A percentile compares a stretch with the other conserved stretches of the same genome.
Evolutionary conservation across 2,113 vertebrate genomes (phyloP).

Genomic region (Syngnathus typhle): DNA sequence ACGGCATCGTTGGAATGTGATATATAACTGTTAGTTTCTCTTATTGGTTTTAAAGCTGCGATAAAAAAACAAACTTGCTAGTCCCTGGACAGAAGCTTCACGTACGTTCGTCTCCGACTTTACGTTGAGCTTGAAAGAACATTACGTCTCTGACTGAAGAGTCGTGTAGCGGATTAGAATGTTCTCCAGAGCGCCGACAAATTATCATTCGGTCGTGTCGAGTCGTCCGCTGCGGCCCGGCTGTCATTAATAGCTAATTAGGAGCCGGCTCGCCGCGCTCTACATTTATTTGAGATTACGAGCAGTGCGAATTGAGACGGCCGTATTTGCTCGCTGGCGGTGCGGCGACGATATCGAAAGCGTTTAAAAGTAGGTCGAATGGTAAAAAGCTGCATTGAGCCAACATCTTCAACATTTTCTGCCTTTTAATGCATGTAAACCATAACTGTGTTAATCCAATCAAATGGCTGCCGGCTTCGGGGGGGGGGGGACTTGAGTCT

Average conservation of each 20-base stretch:
- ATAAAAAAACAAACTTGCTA: conserved; percentile 25
- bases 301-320: background rate
- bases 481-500: background rate
- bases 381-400: conserved; percentile 21
- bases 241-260: conserved; percentile 54
- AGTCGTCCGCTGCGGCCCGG: conserved; percentile 26
- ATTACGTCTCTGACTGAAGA: background rate
- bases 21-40: conserved; percentile 26
- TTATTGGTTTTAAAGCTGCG: conserved; percentile 37
- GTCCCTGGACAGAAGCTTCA: conserved; percentile 21
- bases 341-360: conserved; percentile 31
- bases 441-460: background rate
- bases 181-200: conserved; percentile 44
- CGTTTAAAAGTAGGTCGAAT: conserved; percentile 3
- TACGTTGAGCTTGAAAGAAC: background rate
- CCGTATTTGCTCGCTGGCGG: conserved; percentile 22
- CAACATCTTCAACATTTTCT: conserved; percentile 13
- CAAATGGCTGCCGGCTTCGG: background rate
- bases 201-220: conserved; percentile 28
- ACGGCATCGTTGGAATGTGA: conserved; percentile 52
- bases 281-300: conserved; percentile 26
- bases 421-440: conserved; percentile 7
- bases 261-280: conserved; percentile 9
- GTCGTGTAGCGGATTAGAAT: conserved; percentile 41
- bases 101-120: conserved; percentile 8